Conservation (phyloP, 2,888 invertebrate species). For the Nebria brevicollis region DNA sequence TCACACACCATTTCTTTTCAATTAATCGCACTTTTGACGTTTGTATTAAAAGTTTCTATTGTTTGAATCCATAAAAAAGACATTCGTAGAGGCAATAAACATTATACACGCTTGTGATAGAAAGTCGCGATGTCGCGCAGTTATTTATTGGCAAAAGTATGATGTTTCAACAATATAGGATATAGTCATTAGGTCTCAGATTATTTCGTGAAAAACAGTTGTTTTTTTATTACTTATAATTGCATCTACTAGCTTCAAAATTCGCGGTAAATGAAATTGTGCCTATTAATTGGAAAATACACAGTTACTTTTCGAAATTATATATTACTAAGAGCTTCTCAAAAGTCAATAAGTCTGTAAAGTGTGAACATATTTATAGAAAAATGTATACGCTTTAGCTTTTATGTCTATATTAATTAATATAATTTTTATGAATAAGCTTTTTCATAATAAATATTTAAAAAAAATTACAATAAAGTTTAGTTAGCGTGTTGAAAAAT, state of each 20-base stretch:
- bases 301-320: background rate
- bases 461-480: background rate
- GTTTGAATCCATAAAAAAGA: constrained; percentile 30
- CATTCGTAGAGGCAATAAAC: constrained; percentile 39
- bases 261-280: background rate
- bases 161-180: background rate
- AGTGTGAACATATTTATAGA: background rate
- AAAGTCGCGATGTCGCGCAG: constrained; percentile 19
- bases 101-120: constrained; percentile 23
- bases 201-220: background rate
- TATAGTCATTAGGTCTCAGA: background rate
- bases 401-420: background rate
- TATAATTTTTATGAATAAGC: background rate
- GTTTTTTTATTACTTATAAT: background rate
- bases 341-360: background rate
- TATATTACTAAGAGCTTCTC: background rate
- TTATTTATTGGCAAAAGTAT: background rate
- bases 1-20: constrained; percentile 25
- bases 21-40: constrained; percentile 25
- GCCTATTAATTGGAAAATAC: background rate
- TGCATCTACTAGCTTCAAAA: background rate
- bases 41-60: constrained; percentile 17
- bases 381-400: background rate
- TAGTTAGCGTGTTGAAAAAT: background rate
- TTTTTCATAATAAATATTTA: background rate